Percentiles rank a stretch among this genome's conserved stretches.
Conservation (phyloP, 2,888 invertebrate species). For the Endotricha flammealis region DNA sequence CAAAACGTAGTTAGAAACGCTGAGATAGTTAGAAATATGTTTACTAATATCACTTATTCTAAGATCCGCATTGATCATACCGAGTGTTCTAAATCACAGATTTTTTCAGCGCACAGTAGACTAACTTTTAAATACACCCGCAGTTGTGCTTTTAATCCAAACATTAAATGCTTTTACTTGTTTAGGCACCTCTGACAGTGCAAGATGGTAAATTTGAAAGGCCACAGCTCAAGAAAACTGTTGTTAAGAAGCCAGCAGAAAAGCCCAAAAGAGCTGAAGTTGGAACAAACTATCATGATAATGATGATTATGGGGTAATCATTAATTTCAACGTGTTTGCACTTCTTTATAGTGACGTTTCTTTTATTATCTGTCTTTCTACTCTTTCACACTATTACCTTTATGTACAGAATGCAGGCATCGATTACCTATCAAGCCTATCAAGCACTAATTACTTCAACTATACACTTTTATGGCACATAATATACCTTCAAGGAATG, state of each 20-base stretch:
- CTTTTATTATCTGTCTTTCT: conserved; percentile 27
- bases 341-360: conserved; percentile 36
- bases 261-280: conserved; percentile 54
- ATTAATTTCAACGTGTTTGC: conserved; percentile 29
- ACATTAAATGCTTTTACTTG: conserved; percentile 53
- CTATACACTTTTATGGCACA: conserved; percentile 11
- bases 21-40: conserved; percentile 54
- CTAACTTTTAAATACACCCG: conserved; percentile 48
- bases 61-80: conserved; percentile 33
- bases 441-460: conserved; percentile 10
- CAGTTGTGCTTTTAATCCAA: conserved; percentile 32
- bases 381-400: conserved; percentile 20
- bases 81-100: conserved; percentile 20
- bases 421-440: conserved; percentile 10
- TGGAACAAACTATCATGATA: conserved; percentile 36
- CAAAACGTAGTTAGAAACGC: conserved; percentile 25
- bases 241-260: conserved; percentile 55
- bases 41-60: conserved; percentile 38
- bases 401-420: conserved; percentile 9
- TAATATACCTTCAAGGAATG: background rate
- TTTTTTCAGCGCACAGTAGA: conserved; percentile 41
- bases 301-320: conserved; percentile 56
- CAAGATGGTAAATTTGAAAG: conserved; percentile 71
- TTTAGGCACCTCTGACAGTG: conserved; percentile 65
- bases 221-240: conserved; percentile 69